Evolutionary conservation across 1,140 invertebrate genomes (phyloP).

Genomic region (Luehdorfia chinensis): DNA sequence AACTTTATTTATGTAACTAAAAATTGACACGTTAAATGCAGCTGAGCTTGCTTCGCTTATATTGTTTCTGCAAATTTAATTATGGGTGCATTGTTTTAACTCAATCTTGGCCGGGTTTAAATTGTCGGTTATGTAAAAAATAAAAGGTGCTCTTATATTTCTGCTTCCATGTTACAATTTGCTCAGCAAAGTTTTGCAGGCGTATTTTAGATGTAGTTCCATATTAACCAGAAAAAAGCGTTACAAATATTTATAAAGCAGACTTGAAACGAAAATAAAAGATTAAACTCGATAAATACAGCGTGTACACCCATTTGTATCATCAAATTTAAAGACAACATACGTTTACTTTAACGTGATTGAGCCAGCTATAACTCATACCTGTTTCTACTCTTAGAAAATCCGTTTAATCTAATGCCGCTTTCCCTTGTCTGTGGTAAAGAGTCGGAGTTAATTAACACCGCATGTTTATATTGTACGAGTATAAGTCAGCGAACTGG

Average conservation of each 20-base stretch:
- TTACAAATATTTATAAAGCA: no score
- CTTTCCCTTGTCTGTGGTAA: constrained; percentile 3
- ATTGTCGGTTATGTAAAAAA: constrained; percentile 1
- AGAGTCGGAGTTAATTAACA: constrained; percentile 2
- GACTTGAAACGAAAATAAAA: no score
- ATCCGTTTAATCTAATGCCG: background rate
- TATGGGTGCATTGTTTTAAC: constrained; percentile 16
- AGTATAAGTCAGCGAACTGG: constrained; percentile 10
- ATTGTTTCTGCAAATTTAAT: constrained; percentile 12
- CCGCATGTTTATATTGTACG: constrained; percentile 5
- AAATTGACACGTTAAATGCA: background rate
- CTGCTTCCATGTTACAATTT: constrained; percentile 10
- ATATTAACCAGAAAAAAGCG: no score
- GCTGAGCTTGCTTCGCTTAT: background rate
- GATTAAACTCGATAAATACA: no score
- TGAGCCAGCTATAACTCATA: constrained; percentile 4
- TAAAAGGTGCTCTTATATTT: constrained; percentile 7
- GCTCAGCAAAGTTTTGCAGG: no score
- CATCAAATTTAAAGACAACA: background rate
- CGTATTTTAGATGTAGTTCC: no score
- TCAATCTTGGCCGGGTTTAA: constrained; percentile 10
- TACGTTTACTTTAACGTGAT: background rate
- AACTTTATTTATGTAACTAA: no score
- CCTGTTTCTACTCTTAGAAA: constrained; percentile 2
- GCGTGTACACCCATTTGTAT: no score